These are phyloP conservation scores for Etheostoma nigrum DNA, from an alignment of 2,797 vertebrate species.

Conservation along the genomic window DNA sequence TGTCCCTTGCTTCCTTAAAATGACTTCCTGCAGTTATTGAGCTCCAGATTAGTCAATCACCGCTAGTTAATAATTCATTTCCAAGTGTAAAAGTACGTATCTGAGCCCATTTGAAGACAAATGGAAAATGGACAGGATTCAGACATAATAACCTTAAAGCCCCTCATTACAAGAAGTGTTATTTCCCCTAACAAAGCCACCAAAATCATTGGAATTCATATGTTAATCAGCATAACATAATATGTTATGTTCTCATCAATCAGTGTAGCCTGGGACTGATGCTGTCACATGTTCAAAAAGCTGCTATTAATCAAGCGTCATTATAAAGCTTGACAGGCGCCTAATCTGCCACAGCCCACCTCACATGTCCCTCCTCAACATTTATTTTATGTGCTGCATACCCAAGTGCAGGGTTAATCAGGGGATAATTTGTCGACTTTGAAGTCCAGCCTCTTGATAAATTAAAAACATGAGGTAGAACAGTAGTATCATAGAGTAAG, in stretches of 20 bases:
- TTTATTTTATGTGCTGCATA: conserved; percentile 1
- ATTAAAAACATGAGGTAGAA: not conserved
- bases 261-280: conserved; percentile 32
- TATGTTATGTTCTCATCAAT: conserved; percentile 31
- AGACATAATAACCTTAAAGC: conserved; percentile 48
- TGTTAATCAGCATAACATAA: conserved; percentile 1
- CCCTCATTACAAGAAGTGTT: conserved; percentile 49
- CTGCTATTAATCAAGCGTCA: conserved; percentile 45
- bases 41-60: conserved; percentile 7
- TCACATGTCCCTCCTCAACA: conserved; percentile 3
- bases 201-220: conserved; percentile 49
- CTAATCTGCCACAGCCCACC: conserved; percentile 21
- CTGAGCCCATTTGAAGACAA: conserved; percentile 28
- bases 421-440: not conserved
- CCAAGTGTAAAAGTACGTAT: conserved; percentile 16
- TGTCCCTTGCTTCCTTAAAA: conserved; percentile 8
- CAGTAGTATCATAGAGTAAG: not conserved
- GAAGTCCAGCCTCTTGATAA: not conserved
- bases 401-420: not conserved
- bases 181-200: conserved; percentile 24
- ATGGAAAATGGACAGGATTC: conserved; percentile 45
- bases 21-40: not conserved
- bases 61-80: conserved; percentile 30
- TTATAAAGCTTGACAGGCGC: conserved; percentile 40
- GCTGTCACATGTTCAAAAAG: conserved; percentile 43